phyloP scores from a whole-genome alignment of 2,797 vertebrate genomes.

The Limosa lapponica region DNA sequence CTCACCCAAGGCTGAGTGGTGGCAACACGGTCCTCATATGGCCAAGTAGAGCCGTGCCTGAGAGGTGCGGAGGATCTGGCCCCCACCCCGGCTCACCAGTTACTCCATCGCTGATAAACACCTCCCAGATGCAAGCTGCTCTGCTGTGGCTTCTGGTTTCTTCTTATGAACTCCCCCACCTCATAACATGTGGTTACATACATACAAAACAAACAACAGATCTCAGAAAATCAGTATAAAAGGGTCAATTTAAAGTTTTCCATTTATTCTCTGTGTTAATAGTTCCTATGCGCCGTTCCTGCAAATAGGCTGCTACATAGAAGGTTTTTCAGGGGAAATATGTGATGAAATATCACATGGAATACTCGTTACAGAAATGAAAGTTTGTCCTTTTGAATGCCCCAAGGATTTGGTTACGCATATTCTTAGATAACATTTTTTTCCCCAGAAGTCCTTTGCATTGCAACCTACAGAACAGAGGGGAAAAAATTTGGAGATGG shows the following conservation, averaged over 20 bases:
- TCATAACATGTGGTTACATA: background rate
- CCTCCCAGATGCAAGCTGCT: background rate
- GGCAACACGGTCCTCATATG: fast-evolving
- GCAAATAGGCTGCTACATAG: background rate
- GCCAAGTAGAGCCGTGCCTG: fast-evolving
- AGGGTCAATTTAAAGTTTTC: background rate
- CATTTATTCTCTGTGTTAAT: background rate
- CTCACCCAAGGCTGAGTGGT: background rate
- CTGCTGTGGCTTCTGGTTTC: background rate
- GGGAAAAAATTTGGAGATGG: background rate
- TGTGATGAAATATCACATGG: background rate
- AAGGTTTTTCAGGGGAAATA: background rate
- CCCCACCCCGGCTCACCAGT: fast-evolving
- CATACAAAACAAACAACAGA: background rate
- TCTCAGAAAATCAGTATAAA: background rate
- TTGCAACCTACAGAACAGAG: background rate
- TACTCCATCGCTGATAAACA: background rate
- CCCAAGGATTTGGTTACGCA: background rate
- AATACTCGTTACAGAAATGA: fast-evolving
- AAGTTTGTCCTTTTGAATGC: background rate
- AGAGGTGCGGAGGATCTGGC: background rate
- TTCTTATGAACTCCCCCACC: background rate
- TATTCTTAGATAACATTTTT: background rate
- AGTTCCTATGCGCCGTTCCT: background rate
- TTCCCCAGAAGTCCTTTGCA: background rate